These are phyloP conservation scores for Ceyx melanurus DNA, from an alignment of 2,113 vertebrate species.

Conservation along the genomic window DNA sequence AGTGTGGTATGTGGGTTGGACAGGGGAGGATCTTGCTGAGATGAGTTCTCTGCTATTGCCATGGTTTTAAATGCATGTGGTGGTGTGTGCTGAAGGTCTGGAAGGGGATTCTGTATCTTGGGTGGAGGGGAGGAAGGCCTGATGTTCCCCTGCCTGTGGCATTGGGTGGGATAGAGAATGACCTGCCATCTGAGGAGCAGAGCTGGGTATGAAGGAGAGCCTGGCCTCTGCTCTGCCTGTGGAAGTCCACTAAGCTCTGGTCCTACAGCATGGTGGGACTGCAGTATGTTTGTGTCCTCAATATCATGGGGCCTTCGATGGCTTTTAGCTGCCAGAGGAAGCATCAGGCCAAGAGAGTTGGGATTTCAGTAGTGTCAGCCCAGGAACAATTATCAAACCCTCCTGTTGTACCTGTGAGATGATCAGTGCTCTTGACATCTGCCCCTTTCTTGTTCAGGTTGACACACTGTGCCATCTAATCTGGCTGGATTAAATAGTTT, in stretches of 20 bases:
- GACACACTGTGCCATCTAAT: not conserved
- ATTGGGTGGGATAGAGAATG: not conserved
- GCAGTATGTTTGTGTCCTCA: not conserved
- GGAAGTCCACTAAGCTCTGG: not conserved
- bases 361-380: not conserved
- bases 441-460: not conserved
- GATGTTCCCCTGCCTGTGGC: not conserved
- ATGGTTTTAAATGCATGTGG: rapidly evolving
- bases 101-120: not conserved
- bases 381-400: rapidly evolving
- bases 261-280: not conserved
- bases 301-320: rapidly evolving
- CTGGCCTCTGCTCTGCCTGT: not conserved
- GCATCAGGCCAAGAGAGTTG: not conserved
- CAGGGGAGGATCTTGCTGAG: not conserved
- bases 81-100: not conserved
- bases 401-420: not conserved
- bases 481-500: not conserved
- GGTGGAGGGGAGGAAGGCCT: not conserved
- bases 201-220: not conserved
- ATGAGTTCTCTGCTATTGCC: not conserved
- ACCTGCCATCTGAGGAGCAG: not conserved
- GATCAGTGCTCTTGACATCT: not conserved
- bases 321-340: not conserved
- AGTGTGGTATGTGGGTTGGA: not conserved